Conservation (phyloP, 2,797 vertebrate genomes). For the Pipistrellus nathusii region DNA sequence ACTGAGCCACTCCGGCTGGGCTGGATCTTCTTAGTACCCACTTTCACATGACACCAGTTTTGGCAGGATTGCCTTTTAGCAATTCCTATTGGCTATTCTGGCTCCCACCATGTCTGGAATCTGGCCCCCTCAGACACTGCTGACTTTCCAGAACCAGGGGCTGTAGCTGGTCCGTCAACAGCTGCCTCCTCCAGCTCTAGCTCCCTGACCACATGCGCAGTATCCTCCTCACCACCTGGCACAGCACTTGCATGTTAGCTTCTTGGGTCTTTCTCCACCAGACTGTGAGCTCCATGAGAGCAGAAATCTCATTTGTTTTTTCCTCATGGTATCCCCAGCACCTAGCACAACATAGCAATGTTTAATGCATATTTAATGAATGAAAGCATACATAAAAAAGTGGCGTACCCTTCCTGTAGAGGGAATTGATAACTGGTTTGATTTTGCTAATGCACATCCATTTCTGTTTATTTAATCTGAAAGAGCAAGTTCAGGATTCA, state of each 20-base stretch:
- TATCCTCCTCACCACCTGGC: not conserved
- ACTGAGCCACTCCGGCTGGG: not conserved
- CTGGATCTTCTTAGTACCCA: not conserved
- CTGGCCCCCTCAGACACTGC: not conserved
- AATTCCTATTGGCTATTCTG: not conserved
- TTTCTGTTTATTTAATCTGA: not conserved
- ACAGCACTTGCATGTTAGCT: not conserved
- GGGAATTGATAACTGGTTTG: not conserved
- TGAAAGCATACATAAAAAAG: not conserved
- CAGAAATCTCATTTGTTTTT: not conserved
- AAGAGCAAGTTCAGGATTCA: not conserved
- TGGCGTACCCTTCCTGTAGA: not conserved
- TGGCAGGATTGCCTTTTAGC: too few relatives aligned
- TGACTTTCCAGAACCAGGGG: not conserved
- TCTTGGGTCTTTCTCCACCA: not conserved
- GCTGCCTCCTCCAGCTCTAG: not conserved
- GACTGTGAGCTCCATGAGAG: not conserved
- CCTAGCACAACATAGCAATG: not conserved
- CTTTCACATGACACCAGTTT: not conserved
- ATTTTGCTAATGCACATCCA: not conserved
- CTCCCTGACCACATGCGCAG: fast-evolving
- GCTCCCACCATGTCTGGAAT: not conserved
- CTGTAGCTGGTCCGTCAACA: not conserved
- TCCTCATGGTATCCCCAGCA: not conserved
- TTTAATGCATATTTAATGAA: not conserved